Conservation (phyloP, 2,888 invertebrate species). For the Dynastes tityus region DNA sequence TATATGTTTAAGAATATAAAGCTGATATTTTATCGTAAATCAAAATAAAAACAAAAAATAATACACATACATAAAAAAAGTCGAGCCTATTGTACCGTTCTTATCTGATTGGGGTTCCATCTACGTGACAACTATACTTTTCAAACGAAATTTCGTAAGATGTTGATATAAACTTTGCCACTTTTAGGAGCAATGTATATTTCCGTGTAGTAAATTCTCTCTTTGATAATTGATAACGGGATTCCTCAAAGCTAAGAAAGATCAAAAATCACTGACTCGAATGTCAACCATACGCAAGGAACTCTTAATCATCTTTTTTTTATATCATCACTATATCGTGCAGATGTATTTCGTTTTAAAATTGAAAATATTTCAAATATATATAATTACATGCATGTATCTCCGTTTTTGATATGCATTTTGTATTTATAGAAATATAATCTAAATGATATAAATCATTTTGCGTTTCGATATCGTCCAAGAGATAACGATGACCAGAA, state of each 20-base stretch:
- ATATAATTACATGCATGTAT: neutral
- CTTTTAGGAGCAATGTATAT: constrained; percentile 28
- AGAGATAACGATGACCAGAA: constrained; percentile 8
- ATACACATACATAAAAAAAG: neutral
- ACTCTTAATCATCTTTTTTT: constrained; percentile 12
- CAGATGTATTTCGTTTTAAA: constrained; percentile 7
- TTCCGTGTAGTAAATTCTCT: constrained; percentile 34
- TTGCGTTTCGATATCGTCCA: neutral
- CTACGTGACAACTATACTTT: constrained; percentile 30
- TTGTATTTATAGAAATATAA: neutral
- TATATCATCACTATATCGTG: neutral
- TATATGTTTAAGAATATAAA: neutral
- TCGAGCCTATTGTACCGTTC: neutral
- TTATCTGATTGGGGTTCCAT: constrained; percentile 11
- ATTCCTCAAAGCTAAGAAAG: constrained; percentile 32
- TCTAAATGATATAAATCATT: constrained; percentile 17
- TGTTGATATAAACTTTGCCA: constrained; percentile 42
- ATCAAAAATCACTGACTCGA: constrained; percentile 24
- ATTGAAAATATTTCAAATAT: neutral
- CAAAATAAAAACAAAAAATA: constrained; percentile 20
- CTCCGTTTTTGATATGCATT: neutral
- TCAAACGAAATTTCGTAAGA: constrained; percentile 28
- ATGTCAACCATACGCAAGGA: neutral
- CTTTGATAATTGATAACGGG: constrained; percentile 25
- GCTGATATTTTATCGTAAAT: constrained; percentile 6